A percentile compares a stretch with the other conserved stretches of the same genome.
Evolutionary conservation across 2,888 invertebrate species (phyloP).

Genomic region (Chrysomela aeneicollis): DNA sequence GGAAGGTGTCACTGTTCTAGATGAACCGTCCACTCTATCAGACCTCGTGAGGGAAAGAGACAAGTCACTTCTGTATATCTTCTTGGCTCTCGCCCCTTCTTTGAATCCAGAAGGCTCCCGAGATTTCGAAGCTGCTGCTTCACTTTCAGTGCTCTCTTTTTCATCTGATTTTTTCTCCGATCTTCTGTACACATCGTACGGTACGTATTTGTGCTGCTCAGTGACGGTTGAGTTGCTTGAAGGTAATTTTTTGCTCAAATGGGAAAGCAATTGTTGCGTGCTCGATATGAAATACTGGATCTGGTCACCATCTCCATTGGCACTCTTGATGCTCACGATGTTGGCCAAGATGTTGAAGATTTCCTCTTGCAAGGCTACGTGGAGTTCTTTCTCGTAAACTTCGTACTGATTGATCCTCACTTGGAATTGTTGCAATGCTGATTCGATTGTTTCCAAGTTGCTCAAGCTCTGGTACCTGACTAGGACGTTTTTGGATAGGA

Average conservation of each 20-base stretch:
- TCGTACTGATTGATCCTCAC: constrained; percentile 39
- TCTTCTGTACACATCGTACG: background rate
- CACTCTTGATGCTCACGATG: constrained; percentile 41
- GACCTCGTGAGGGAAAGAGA: background rate
- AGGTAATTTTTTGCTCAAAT: constrained; percentile 43
- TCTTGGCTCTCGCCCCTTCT: background rate
- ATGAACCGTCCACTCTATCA: background rate
- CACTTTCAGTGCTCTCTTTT: too few relatives aligned
- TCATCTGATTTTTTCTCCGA: too few relatives aligned
- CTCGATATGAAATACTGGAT: constrained; percentile 37
- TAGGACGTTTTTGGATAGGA: constrained; percentile 29
- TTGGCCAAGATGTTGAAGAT: constrained; percentile 43
- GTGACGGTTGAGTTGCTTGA: constrained; percentile 14
- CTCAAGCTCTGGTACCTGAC: constrained; percentile 26
- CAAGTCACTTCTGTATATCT: background rate
- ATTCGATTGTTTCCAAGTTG: constrained; percentile 40
- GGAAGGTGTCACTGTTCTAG: background rate
- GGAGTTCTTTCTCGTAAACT: constrained; percentile 45
- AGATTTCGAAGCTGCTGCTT: too few relatives aligned
- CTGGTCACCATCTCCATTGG: constrained; percentile 33
- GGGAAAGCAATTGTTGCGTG: constrained; percentile 39
- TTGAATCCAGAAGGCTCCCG: too few relatives aligned
- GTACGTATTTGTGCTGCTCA: background rate
- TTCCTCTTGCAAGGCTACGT: constrained; percentile 45
- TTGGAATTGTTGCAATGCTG: constrained; percentile 38